Percentiles rank a stretch among this genome's conserved stretches.
Conservation (phyloP, 2,888 invertebrate species). For the Morpho deidamia region DNA sequence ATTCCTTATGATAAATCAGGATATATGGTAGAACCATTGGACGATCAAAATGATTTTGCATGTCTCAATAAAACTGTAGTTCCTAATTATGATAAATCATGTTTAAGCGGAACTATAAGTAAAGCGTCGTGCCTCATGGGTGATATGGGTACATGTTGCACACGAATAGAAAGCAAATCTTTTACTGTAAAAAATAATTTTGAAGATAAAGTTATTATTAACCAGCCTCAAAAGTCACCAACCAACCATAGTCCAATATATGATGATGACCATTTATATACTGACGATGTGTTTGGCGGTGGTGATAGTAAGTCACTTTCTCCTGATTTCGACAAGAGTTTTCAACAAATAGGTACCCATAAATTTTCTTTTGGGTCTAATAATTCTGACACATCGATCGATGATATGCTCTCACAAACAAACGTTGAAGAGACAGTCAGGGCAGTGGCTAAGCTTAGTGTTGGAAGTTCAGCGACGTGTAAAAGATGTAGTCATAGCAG, state of each 20-base stretch:
- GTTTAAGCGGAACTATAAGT: slow-evolving; percentile 66
- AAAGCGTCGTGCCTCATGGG: slow-evolving; percentile 69
- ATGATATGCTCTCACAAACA: slow-evolving; percentile 79
- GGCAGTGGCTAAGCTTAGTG: slow-evolving; percentile 66
- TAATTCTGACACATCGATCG: slow-evolving; percentile 81
- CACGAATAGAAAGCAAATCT: slow-evolving; percentile 59
- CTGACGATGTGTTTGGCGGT: slow-evolving; percentile 81
- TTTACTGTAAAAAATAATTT: slow-evolving; percentile 53
- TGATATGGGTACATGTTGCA: slow-evolving; percentile 66
- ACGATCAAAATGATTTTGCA: slow-evolving; percentile 54
- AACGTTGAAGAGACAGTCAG: slow-evolving; percentile 78
- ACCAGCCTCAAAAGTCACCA: slow-evolving; percentile 80
- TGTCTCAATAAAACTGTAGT: slow-evolving; percentile 62
- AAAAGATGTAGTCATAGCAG: slow-evolving; percentile 84
- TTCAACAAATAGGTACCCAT: slow-evolving; percentile 56
- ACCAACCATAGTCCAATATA: slow-evolving; percentile 79
- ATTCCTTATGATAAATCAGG: slow-evolving; percentile 72
- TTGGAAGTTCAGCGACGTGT: slow-evolving; percentile 72
- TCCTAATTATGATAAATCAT: slow-evolving; percentile 68
- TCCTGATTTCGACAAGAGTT: slow-evolving; percentile 74
- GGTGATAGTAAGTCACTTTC: slow-evolving; percentile 79
- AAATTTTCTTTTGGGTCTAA: slow-evolving; percentile 78
- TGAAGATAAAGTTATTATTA: slow-evolving; percentile 78
- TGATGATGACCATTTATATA: slow-evolving; percentile 78
- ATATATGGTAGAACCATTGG: slow-evolving; percentile 73